phyloP scores from a whole-genome alignment of 1,140 invertebrate genomes.

The Luehdorfia chinensis region DNA sequence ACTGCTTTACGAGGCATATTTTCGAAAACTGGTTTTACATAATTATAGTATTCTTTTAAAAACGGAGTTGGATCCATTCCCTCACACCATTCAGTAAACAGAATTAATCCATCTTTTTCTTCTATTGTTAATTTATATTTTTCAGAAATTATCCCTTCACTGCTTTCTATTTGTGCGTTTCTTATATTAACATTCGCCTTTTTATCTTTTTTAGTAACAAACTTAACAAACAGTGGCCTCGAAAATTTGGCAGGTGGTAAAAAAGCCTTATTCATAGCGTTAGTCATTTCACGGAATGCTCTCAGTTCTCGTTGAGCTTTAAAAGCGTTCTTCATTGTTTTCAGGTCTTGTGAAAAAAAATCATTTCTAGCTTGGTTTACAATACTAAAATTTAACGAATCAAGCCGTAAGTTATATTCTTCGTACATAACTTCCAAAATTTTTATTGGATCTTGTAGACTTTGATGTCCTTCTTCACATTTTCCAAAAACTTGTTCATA shows the following conservation, averaged over 20 bases:
- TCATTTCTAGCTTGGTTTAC: slow-evolving; percentile 78
- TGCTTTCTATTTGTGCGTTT: slow-evolving; percentile 33
- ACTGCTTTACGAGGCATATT: background rate
- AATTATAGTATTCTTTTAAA: slow-evolving; percentile 57
- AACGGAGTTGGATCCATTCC: slow-evolving; percentile 59
- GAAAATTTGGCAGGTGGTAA: slow-evolving; percentile 66
- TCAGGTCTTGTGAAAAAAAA: slow-evolving; percentile 78
- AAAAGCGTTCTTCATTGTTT: slow-evolving; percentile 77
- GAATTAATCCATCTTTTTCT: slow-evolving; percentile 58
- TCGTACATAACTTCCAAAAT: slow-evolving; percentile 80
- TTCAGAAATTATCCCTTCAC: slow-evolving; percentile 27
- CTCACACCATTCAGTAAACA: slow-evolving; percentile 76
- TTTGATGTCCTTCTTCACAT: slow-evolving; percentile 75
- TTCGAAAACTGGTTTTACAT: slow-evolving; percentile 55
- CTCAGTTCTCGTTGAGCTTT: slow-evolving; percentile 79
- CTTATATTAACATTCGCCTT: slow-evolving; percentile 38
- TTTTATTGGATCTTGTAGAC: slow-evolving; percentile 78
- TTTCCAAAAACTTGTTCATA: slow-evolving; percentile 80
- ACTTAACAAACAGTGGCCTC: slow-evolving; percentile 39
- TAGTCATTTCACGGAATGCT: slow-evolving; percentile 73
- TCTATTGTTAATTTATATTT: slow-evolving; percentile 51
- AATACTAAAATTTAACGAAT: slow-evolving; percentile 78
- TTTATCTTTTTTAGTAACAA: slow-evolving; percentile 47
- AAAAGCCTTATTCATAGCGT: slow-evolving; percentile 76
- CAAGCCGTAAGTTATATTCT: slow-evolving; percentile 76